These are phyloP conservation scores for Andrena flavipes DNA, from an alignment of 2,888 invertebrate species.

Conservation along the genomic window DNA sequence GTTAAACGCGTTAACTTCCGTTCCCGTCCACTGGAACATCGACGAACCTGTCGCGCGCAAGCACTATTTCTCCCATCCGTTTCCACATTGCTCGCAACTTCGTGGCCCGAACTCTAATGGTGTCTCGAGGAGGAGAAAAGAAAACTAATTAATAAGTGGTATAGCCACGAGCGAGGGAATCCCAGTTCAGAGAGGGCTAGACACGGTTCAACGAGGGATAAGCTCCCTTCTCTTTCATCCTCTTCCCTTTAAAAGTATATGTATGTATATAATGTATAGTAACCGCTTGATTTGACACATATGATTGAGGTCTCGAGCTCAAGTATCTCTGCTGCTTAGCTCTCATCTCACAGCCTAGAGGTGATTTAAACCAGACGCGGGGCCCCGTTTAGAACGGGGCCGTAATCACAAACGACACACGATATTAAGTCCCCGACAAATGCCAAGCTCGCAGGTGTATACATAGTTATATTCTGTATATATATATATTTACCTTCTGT, in stretches of 20 bases:
- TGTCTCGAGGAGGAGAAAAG: conserved; percentile 43
- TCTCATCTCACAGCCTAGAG: conserved; percentile 84
- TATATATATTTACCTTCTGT: conserved; percentile 28
- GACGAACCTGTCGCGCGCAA: conserved; percentile 1
- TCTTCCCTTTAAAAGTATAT: conserved; percentile 44
- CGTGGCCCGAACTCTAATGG: conserved; percentile 47
- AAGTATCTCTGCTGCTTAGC: conserved; percentile 81
- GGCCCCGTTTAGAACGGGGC: conserved; percentile 71
- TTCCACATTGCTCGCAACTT: conserved; percentile 5
- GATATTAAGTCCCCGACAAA: conserved; percentile 62
- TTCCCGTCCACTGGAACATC: neutral
- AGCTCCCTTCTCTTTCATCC: conserved; percentile 51
- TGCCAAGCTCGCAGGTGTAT: conserved; percentile 68
- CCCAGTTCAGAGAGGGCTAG: conserved; percentile 15
- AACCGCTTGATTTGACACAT: conserved; percentile 83
- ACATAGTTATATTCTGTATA: conserved; percentile 34
- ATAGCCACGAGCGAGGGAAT: conserved; percentile 27
- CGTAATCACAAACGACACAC: conserved; percentile 62
- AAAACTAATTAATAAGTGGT: conserved; percentile 28
- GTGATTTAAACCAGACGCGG: conserved; percentile 77
- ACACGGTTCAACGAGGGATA: conserved; percentile 67
- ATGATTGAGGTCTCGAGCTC: conserved; percentile 83
- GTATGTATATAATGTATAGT: conserved; percentile 32
- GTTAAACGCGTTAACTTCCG: neutral
- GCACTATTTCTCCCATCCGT: neutral